phyloP scores from a whole-genome alignment of 1,140 invertebrate species.

The Manduca sexta region DNA sequence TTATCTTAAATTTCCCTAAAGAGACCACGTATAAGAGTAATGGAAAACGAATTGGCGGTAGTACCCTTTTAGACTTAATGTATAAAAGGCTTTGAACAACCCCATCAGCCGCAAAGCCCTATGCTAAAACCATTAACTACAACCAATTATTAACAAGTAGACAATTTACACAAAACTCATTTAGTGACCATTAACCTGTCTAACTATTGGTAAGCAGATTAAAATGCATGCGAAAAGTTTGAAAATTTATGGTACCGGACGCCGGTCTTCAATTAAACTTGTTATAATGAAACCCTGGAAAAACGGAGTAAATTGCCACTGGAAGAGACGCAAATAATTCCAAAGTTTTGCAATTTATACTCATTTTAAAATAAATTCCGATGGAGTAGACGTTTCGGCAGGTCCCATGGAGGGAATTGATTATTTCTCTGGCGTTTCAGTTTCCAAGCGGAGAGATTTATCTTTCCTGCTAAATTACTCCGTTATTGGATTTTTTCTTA shows the following conservation, averaged over 20 bases:
- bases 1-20: no score
- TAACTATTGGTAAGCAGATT: constrained; percentile 58
- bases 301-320: constrained; percentile 55
- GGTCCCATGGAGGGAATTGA: constrained; percentile 19
- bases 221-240: constrained; percentile 67
- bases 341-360: constrained; percentile 61
- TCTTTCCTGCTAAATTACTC: not conserved
- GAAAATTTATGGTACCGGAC: constrained; percentile 65
- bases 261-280: constrained; percentile 66
- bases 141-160: constrained; percentile 22
- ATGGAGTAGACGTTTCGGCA: constrained; percentile 37
- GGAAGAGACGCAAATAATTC: constrained; percentile 49
- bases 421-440: constrained; percentile 20
- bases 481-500: not conserved
- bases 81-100: no score
- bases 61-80: no score
- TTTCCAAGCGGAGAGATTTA: not conserved
- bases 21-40: no score
- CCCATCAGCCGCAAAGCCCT: not conserved
- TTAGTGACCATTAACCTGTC: constrained; percentile 49
- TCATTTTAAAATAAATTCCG: constrained; percentile 53
- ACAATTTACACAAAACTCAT: constrained; percentile 49
- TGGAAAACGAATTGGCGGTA: no score
- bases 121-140: not conserved
- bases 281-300: constrained; percentile 63